Percentiles rank a stretch among this genome's conserved stretches.
Conservation (phyloP, 1,140 invertebrate genomes). For the Drosophila trapezifrons region DNA sequence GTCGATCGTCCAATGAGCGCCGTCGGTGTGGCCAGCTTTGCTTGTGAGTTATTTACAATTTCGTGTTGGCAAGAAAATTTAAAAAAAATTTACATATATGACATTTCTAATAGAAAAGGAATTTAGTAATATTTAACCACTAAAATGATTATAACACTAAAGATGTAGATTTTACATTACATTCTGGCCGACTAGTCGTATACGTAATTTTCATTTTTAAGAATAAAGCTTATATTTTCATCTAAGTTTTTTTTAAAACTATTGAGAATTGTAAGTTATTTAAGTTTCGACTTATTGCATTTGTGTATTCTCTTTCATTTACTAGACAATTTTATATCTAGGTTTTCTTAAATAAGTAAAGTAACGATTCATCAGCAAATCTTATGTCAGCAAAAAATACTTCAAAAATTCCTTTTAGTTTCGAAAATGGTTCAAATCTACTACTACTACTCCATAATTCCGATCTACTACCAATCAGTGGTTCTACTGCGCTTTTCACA, state of each 20-base stretch:
- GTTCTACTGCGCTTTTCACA: slow-evolving; percentile 53
- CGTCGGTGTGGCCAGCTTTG: slow-evolving; percentile 33
- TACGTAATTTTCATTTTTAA: slow-evolving; percentile 7
- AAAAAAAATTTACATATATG: background rate
- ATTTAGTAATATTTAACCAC: background rate
- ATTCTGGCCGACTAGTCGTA: slow-evolving; percentile 1
- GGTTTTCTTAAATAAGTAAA: no score
- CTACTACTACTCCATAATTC: slow-evolving; percentile 13
- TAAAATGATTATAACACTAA: background rate
- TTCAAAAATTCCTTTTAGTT: background rate
- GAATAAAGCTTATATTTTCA: background rate
- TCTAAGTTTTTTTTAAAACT: background rate
- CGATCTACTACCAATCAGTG: slow-evolving; percentile 61
- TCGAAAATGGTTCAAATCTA: background rate
- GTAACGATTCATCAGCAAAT: no score
- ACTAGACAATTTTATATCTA: no score
- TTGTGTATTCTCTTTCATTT: no score
- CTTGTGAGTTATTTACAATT: slow-evolving; percentile 13
- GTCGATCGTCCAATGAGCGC: slow-evolving; percentile 73
- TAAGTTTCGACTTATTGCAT: no score
- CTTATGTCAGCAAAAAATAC: background rate
- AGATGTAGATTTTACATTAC: background rate
- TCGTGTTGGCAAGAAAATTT: background rate
- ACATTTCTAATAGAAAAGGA: background rate
- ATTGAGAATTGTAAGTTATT: no score